These are phyloP conservation scores for Canis aureus DNA, from an alignment of 2,113 vertebrate genomes.

Conservation along the genomic window DNA sequence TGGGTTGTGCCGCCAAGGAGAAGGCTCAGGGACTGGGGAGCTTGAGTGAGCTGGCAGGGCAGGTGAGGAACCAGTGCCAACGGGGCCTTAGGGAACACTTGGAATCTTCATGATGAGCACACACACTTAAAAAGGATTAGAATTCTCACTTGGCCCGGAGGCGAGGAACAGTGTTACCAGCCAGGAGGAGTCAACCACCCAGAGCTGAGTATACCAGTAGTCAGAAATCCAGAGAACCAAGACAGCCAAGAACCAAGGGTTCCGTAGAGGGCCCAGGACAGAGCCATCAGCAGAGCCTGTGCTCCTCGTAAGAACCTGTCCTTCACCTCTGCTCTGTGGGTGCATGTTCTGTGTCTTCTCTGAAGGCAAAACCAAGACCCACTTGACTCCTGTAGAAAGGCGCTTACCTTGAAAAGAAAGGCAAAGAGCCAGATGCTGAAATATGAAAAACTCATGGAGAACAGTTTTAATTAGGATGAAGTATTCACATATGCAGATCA, in stretches of 20 bases:
- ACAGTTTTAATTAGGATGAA: neutral
- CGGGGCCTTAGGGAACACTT: neutral
- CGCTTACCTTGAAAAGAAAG: neutral
- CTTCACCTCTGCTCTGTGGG: neutral
- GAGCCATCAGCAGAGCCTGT: rapidly evolving
- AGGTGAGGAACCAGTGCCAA: neutral
- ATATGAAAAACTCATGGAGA: neutral
- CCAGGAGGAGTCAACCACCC: neutral
- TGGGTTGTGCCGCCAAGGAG: rapidly evolving
- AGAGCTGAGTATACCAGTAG: neutral
- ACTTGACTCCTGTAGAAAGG: too few species aligned
- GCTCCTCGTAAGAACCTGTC: rapidly evolving
- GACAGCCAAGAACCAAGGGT: neutral
- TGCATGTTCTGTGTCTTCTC: rapidly evolving
- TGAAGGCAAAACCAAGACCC: neutral
- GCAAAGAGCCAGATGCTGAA: neutral
- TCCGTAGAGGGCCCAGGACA: too few species aligned
- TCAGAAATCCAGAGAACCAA: neutral
- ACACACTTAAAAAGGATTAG: too few species aligned
- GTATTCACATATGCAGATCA: neutral
- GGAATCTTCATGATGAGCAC: neutral
- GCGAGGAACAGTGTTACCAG: neutral
- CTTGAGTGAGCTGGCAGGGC: neutral
- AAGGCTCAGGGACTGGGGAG: rapidly evolving
- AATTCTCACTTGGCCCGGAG: neutral